These are phyloP conservation scores for Crotalus helleri DNA, from an alignment of 2,113 vertebrate species.

Conservation along the genomic window DNA sequence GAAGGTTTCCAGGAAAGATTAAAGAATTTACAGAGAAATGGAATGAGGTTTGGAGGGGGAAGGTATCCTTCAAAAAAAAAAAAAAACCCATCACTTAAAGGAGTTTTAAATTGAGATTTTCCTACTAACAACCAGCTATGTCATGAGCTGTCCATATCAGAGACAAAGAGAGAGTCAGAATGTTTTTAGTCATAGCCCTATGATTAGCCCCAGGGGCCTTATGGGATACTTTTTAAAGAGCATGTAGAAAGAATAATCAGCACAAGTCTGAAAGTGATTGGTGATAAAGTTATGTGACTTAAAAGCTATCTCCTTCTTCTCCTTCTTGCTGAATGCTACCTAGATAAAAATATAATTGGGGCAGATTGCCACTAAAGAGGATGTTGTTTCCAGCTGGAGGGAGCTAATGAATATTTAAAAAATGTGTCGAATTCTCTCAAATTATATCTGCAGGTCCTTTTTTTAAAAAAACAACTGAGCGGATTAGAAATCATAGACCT, in stretches of 20 bases:
- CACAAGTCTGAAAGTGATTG: constrained; percentile 39
- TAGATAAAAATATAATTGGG: constrained; percentile 54
- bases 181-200: constrained; percentile 22
- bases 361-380: constrained; percentile 54
- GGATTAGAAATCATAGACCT: constrained; percentile 64
- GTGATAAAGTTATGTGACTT: constrained; percentile 43
- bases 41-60: background rate
- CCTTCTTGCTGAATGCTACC: constrained; percentile 50
- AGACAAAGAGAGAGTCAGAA: background rate
- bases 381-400: constrained; percentile 33
- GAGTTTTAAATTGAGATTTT: constrained; percentile 47
- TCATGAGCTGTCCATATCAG: background rate
- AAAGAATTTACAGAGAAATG: constrained; percentile 42
- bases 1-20: constrained; percentile 25
- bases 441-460: constrained; percentile 42
- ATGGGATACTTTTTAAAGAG: constrained; percentile 38
- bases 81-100: accelerated
- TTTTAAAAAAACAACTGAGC: constrained; percentile 24
- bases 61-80: background rate
- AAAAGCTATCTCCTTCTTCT: constrained; percentile 37
- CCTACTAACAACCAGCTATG: constrained; percentile 13
- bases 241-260: background rate
- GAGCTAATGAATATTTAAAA: constrained; percentile 46
- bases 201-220: constrained; percentile 10
- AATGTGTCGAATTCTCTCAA: constrained; percentile 54